Base-by-base conservation (phyloP, 2,888 invertebrate species). In the Trisateles emortualis region DNA sequence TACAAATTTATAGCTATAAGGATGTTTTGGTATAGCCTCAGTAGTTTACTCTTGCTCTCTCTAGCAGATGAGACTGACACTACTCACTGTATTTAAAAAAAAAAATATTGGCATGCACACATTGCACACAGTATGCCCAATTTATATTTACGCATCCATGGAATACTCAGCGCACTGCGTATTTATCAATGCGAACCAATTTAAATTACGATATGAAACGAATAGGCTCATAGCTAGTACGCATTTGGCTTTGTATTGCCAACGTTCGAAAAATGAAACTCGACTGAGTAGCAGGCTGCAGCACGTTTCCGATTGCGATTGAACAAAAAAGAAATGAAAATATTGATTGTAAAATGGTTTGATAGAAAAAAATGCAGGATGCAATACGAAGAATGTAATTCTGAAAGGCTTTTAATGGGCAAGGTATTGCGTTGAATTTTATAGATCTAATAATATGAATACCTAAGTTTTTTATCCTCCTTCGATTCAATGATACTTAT, bases 341-440 rank as follows among this genome's bases (percentile, higher is more conserved):
- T 53, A 52, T 55, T 33, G 59, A 64, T 58, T 58, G 66, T 56
- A 54, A 61, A 65, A 47, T 46, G 41, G 61, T 44, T 60, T 65
- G 64, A 74, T 71, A 69, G 64, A 60, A 64, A 62, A 59, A 61
- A 63, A 67, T 50, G 54, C 56, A 40, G 44, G 33, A 40, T 49
- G 47, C 43, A 68, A 69, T 57, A 61, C 59, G 41, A 60, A 50
- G 59, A 41, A 59, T 49, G 64, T 61, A 64, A 52, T 53, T 48
- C 56, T 51, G 42, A 63, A 66, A 52, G 39, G 49, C 53, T 70
- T 66, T 64, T 42, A 42, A 47, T 53, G 40, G 11, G 46, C 11
- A 26, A 8, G 1, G 8, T 8, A 26, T 26, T 26, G 26, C 26
- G 26, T 26, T n/a, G n/a, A n/a, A n/a, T n/a, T n/a, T n/a, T n/a